phyloP scores from a whole-genome alignment of 2,797 vertebrate genomes.

The Lacerta agilis region DNA sequence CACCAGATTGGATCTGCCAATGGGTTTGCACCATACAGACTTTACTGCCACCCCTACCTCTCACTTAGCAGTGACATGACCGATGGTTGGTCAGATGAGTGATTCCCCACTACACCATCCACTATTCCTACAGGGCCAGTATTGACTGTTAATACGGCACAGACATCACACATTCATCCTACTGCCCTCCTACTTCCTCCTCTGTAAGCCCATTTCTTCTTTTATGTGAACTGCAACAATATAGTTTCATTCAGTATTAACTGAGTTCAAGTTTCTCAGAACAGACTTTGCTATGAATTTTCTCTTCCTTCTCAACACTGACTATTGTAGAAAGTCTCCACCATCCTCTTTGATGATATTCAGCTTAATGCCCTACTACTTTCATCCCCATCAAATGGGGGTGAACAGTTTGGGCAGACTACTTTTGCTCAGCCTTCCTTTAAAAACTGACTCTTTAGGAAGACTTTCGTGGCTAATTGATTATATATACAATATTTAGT shows the following conservation, averaged over 20 bases:
- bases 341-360: too few relatives aligned
- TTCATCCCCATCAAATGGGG: not conserved
- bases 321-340: not conserved
- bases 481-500: too few relatives aligned
- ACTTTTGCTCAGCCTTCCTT: not conserved
- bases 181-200: not conserved
- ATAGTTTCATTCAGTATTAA: not conserved
- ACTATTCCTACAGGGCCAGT: not conserved
- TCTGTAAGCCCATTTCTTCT: not conserved
- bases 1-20: too few relatives aligned
- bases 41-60: too few relatives aligned
- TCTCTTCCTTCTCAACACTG: not conserved
- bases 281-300: not conserved
- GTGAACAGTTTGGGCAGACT: not conserved
- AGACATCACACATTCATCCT: not conserved
- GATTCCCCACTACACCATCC: too few relatives aligned
- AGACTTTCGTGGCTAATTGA: too few relatives aligned
- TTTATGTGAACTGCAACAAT: not conserved
- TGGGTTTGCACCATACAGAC: too few relatives aligned
- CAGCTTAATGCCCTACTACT: not conserved
- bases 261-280: not conserved
- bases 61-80: too few relatives aligned
- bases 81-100: too few relatives aligned
- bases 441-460: not conserved
- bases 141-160: not conserved